These are phyloP conservation scores for Diplodus sargus DNA, from an alignment of 2,797 vertebrate species.

Conservation along the genomic window DNA sequence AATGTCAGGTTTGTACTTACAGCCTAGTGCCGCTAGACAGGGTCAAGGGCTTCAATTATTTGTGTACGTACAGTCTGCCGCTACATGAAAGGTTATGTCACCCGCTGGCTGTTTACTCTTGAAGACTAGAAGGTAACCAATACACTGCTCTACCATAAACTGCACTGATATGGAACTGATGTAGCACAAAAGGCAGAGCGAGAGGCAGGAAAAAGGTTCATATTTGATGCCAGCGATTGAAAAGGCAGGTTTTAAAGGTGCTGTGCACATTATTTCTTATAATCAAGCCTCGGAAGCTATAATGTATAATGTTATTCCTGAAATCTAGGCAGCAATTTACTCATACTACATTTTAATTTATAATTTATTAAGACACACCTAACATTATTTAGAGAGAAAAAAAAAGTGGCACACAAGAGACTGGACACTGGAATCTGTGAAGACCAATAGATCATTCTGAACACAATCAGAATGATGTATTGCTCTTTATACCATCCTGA, in stretches of 20 bases:
- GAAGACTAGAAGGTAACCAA: conserved; percentile 91
- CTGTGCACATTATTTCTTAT: conserved; percentile 1
- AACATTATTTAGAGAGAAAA: not conserved
- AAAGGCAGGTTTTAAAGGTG: conserved; percentile 8
- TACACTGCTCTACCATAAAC: conserved; percentile 86
- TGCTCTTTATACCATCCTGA: conserved; percentile 74
- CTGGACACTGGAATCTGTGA: conserved; percentile 60
- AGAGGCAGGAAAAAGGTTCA: not conserved
- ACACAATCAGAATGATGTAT: conserved; percentile 75
- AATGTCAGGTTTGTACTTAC: conserved; percentile 99
- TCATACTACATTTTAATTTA: too few species aligned
- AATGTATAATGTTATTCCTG: not conserved
- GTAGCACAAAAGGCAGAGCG: conserved; percentile 21
- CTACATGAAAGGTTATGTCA: conserved; percentile 99
- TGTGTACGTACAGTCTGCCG: conserved; percentile 94
- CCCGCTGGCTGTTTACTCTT: conserved; percentile 95
- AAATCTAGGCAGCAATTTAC: conserved; percentile 7
- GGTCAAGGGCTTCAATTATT: conserved; percentile 99
- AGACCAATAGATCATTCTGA: conserved; percentile 74
- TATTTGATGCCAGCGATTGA: conserved; percentile 14
- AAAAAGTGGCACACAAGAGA: conserved; percentile 30
- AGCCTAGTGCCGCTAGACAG: conserved; percentile 93
- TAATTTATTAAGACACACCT: conserved; percentile 15
- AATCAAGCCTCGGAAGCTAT: not conserved
- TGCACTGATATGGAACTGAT: conserved; percentile 83